A percentile compares a stretch with the other conserved stretches of the same genome.
phyloP scores from a whole-genome alignment of 2,888 invertebrate species.

The Drosophila affinis region DNA sequence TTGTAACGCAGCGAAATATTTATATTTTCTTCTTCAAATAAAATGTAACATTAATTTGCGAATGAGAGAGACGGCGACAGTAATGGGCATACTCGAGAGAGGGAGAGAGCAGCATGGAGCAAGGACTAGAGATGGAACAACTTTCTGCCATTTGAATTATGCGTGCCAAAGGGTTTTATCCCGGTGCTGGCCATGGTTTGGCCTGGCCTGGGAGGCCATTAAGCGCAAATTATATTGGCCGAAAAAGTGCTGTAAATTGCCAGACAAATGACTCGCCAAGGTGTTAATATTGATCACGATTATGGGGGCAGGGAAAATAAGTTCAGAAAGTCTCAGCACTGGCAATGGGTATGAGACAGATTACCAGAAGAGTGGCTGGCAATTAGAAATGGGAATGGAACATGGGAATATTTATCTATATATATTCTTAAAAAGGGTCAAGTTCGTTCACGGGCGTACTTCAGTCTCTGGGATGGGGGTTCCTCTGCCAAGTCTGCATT shows the following conservation, averaged over 20 bases:
- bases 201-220: conserved; percentile 54
- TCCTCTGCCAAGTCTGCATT: conserved; percentile 47
- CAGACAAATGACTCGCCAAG: conserved; percentile 55
- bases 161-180: conserved; percentile 68
- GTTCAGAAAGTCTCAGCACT: background rate
- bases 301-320: background rate
- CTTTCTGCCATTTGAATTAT: conserved; percentile 70
- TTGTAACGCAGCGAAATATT: conserved; percentile 55
- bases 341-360: background rate
- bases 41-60: conserved; percentile 73
- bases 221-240: conserved; percentile 69
- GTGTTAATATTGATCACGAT: conserved; percentile 65
- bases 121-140: conserved; percentile 28
- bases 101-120: background rate
- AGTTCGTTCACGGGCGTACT: no score
- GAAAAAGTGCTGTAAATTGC: conserved; percentile 60
- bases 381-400: no score
- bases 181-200: conserved; percentile 23
- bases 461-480: conserved; percentile 39
- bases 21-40: conserved; percentile 56
- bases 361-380: background rate
- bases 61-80: conserved; percentile 25
- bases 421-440: no score
- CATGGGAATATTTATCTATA: no score
- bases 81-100: conserved; percentile 9